Conservation (phyloP, 2,888 invertebrate genomes). For the Strigamia crassipes region DNA sequence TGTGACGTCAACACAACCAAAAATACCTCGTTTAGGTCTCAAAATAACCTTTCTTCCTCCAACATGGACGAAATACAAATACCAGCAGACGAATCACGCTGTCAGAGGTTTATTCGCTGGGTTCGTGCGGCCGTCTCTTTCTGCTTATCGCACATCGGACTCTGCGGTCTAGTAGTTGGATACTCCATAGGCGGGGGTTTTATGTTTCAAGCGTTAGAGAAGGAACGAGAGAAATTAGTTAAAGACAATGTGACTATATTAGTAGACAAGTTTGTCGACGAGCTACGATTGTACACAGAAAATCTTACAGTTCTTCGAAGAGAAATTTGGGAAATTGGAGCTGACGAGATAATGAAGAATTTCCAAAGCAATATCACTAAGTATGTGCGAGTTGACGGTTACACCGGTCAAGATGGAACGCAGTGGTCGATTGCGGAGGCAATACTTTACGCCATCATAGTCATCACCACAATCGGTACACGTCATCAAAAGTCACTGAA, state of each 20-base stretch:
- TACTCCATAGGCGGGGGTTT: slow-evolving; percentile 88
- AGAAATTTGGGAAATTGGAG: slow-evolving; percentile 79
- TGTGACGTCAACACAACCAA: slow-evolving; percentile 5
- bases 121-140: slow-evolving; percentile 82
- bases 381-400: slow-evolving; percentile 85
- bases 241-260: slow-evolving; percentile 75
- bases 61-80: slow-evolving; percentile 12
- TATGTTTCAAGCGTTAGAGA: slow-evolving; percentile 78
- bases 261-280: slow-evolving; percentile 72
- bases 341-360: slow-evolving; percentile 64
- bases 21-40: slow-evolving; percentile 12
- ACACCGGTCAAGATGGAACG: slow-evolving; percentile 76
- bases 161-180: slow-evolving; percentile 83
- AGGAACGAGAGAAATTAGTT: slow-evolving; percentile 75
- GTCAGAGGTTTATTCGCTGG: slow-evolving; percentile 68
- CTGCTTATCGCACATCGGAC: slow-evolving; percentile 83
- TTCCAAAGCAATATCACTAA: slow-evolving; percentile 75
- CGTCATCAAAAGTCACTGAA: neutral
- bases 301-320: slow-evolving; percentile 69
- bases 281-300: slow-evolving; percentile 78
- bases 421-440: slow-evolving; percentile 71
- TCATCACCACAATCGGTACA: slow-evolving; percentile 92
- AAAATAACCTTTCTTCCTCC: neutral
- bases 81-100: slow-evolving; percentile 51
- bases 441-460: slow-evolving; percentile 91